Evolutionary conservation across 2,888 invertebrate species (phyloP), one percentile per base, ranked within the genome.

Genomic region (Tethea ocularis): DNA sequence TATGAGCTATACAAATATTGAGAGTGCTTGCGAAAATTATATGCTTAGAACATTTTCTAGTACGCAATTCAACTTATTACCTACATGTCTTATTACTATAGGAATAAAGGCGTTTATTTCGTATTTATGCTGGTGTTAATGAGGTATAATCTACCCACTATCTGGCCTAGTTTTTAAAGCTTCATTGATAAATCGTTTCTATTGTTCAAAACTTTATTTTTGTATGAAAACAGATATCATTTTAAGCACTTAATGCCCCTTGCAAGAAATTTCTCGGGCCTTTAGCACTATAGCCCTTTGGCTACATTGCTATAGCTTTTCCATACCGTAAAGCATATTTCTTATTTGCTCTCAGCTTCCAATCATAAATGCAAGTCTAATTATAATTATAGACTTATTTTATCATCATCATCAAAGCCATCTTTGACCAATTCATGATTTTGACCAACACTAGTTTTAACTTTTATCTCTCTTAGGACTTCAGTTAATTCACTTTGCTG

Each of bases 11-110:
- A 41, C 41, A 41, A 41, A 41, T 41, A 41, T 41, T 41, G 41
- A 41, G 41, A 41, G 41, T 17, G 41, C 41, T n/a, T 41, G 41
- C 17, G n/a, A 41, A 41, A 41, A 41, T 41, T 41, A 41, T 41
- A 41, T 41, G 17, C 41, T 17, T 41, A 41, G 41, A 41, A 41
- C 17, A 41, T 41, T 41, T 8, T 41, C 41, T 41, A 41, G 41
- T 41, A 17, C 41, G 41, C 17, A 41, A 17, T 17, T n/a, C 4
- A 41, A 41, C 17, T n/a, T 41, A 17, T 17, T 41, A 41, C 5
- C 15, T 41, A 13, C 15, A 17, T 41, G 38, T 15, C 38, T 15
- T 41, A 41, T 41, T n/a, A 17, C 17, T 17, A 41, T 41, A 41
- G n/a, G n/a, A 6, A 41, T 41, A 41, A 17, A 5, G n/a, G 38